Percentiles rank a stretch among this genome's conserved stretches.
These are phyloP conservation scores for Gibbula magus DNA, from an alignment of 2,888 invertebrate genomes.

Conservation along the genomic window DNA sequence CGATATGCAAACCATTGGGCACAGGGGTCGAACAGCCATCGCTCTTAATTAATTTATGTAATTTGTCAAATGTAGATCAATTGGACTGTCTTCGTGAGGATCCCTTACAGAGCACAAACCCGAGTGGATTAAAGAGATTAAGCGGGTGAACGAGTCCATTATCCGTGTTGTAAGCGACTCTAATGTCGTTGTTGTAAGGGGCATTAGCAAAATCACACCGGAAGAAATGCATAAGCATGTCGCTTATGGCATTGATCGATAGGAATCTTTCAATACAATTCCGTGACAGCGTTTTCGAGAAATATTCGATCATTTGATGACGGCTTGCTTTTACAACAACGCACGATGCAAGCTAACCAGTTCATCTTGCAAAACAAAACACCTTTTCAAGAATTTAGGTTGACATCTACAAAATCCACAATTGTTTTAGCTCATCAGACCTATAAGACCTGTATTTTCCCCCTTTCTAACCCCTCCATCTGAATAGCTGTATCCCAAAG, in stretches of 20 bases:
- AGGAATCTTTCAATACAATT: no score
- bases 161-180: neutral
- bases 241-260: neutral
- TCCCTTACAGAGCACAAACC: neutral
- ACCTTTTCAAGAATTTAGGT: no score
- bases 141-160: neutral
- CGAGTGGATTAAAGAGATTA: neutral
- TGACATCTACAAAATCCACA: no score
- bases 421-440: no score
- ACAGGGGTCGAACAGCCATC: neutral
- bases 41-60: constrained; percentile 13
- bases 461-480: no score
- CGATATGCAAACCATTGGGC: neutral
- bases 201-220: neutral
- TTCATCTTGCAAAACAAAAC: no score
- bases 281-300: no score
- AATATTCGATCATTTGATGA: no score
- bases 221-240: neutral
- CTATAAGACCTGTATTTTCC: no score
- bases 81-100: neutral
- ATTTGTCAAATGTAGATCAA: constrained; percentile 6
- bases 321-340: no score
- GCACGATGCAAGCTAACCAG: no score
- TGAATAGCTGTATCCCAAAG: no score
- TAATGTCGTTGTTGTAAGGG: neutral